phyloP scores from a whole-genome alignment of 2,888 invertebrate species.

The Orthosia gothica region DNA sequence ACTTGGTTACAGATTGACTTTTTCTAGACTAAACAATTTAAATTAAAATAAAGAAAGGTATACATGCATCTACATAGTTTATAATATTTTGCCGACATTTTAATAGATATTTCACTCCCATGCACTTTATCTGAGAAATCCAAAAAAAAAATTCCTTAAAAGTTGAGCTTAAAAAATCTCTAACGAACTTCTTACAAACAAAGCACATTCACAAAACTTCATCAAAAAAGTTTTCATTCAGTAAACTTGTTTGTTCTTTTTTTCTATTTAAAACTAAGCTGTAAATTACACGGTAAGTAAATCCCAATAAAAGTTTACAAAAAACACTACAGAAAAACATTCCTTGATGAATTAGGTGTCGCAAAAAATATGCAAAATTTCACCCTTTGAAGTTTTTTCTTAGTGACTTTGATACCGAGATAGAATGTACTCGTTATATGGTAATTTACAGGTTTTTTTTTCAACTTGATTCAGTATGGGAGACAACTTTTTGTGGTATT shows the following conservation, averaged over 20 bases:
- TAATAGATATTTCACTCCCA: neutral
- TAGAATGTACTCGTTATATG: constrained; percentile 80
- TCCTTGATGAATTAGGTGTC: constrained; percentile 58
- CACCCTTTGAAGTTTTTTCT: constrained; percentile 62
- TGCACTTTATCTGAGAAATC: neutral
- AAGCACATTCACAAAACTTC: constrained; percentile 24
- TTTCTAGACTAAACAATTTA: too few species aligned
- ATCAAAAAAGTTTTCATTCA: constrained; percentile 34
- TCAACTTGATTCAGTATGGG: constrained; percentile 32
- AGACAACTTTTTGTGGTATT: constrained; percentile 43
- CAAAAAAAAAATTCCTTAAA: neutral
- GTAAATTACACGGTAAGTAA: constrained; percentile 85
- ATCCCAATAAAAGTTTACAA: constrained; percentile 56
- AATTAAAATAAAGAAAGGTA: too few species aligned
- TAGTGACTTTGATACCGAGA: constrained; percentile 79
- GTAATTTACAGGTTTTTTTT: constrained; percentile 78
- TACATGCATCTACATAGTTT: too few species aligned
- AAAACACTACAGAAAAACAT: constrained; percentile 65
- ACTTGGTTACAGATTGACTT: neutral
- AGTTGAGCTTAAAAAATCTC: constrained; percentile 1
- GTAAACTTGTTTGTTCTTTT: constrained; percentile 44
- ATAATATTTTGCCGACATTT: neutral
- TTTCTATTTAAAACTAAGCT: constrained; percentile 61
- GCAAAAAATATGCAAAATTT: constrained; percentile 72
- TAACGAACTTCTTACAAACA: constrained; percentile 56